Conservation (phyloP, 2,797 vertebrate genomes). For the Vespertilio murinus region DNA sequence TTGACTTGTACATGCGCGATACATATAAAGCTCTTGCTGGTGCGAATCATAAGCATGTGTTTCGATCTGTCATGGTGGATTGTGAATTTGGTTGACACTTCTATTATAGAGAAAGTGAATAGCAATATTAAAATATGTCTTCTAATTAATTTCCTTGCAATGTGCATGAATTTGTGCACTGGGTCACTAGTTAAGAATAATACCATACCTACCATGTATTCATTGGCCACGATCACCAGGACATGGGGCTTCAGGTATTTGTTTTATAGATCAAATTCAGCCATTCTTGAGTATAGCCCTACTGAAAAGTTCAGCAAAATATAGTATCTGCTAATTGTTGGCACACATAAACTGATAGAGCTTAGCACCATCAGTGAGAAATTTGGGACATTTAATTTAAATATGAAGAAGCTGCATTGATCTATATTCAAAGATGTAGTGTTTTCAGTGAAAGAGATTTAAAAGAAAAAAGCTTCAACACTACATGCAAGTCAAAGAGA, state of each 20-base stretch:
- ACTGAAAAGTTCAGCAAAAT: constrained; percentile 14
- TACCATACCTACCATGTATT: not conserved
- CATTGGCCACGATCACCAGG: not conserved
- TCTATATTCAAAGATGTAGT: not conserved
- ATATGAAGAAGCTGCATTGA: not conserved
- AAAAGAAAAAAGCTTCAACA: constrained; percentile 2
- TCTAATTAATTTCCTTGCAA: too few relatives aligned
- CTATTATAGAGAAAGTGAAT: too few relatives aligned
- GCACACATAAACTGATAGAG: not conserved
- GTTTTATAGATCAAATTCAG: not conserved
- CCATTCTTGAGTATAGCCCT: not conserved
- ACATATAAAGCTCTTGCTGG: too few relatives aligned
- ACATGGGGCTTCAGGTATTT: not conserved
- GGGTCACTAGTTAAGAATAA: not conserved
- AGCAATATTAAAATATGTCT: too few relatives aligned
- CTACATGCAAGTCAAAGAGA: not conserved
- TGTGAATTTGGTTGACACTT: too few relatives aligned
- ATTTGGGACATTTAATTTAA: not conserved
- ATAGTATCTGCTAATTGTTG: not conserved
- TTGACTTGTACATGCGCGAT: too few relatives aligned
- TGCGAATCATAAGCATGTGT: too few relatives aligned
- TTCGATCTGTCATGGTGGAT: too few relatives aligned
- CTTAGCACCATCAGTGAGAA: not conserved
- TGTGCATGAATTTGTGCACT: too few relatives aligned
- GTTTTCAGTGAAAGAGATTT: not conserved